Conservation (phyloP, 2,113 vertebrate genomes). For the Burhinus bistriatus region DNA sequence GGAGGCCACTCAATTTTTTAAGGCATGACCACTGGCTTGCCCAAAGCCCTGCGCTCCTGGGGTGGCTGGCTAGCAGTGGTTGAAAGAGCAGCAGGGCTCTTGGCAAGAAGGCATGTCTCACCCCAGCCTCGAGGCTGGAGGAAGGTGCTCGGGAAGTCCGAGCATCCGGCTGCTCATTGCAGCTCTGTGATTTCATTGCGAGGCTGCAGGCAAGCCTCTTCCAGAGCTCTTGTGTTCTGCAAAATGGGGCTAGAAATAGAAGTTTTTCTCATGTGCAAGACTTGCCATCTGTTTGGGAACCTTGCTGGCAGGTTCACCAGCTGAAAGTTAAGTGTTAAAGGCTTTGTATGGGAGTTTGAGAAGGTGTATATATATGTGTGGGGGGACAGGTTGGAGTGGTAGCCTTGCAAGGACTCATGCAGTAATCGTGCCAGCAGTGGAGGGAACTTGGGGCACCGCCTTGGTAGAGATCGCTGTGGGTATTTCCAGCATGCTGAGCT, state of each 20-base stretch:
- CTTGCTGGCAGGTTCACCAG: conserved; percentile 32
- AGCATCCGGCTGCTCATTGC: rapidly evolving
- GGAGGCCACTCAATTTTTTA: not conserved
- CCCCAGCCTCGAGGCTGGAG: not conserved
- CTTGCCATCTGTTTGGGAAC: conserved; percentile 54
- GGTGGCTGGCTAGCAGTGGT: not conserved
- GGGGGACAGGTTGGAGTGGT: not conserved
- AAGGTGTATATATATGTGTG: not conserved
- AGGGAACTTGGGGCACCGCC: not conserved
- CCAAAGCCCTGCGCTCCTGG: rapidly evolving
- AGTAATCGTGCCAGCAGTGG: rapidly evolving
- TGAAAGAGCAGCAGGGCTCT: not conserved
- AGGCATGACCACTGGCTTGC: not conserved
- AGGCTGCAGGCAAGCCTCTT: not conserved
- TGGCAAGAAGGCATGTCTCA: not conserved
- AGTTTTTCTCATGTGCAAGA: not conserved
- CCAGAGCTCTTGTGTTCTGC: conserved; percentile 4
- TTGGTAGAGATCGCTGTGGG: rapidly evolving
- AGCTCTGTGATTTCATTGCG: not conserved
- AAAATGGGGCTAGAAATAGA: conserved; percentile 43
- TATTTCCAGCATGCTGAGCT: rapidly evolving
- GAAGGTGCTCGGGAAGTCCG: rapidly evolving
- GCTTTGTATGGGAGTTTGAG: not conserved
- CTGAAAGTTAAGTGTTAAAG: conserved; percentile 5
- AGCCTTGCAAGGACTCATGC: not conserved